Evolutionary conservation across 2,888 invertebrate genomes (phyloP).

Genomic region (Endotricha flammealis): DNA sequence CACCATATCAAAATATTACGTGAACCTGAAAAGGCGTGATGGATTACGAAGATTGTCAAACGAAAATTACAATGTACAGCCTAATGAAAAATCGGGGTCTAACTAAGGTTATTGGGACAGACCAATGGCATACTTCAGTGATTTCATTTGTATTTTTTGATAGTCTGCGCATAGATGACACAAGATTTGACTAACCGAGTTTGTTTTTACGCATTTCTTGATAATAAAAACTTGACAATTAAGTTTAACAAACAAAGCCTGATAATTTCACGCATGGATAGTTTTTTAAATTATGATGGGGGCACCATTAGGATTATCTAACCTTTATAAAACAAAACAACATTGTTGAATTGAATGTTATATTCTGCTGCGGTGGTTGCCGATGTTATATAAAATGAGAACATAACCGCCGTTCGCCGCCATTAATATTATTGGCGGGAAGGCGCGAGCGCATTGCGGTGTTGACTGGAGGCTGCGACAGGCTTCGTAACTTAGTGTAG

Average conservation of each 20-base stretch:
- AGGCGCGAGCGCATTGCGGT: slow-evolving; percentile 54
- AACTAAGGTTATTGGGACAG: slow-evolving; percentile 15
- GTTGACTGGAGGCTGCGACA: slow-evolving; percentile 34
- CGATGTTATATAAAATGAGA: slow-evolving; percentile 64
- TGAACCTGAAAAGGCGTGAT: no score
- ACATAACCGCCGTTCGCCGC: slow-evolving; percentile 47
- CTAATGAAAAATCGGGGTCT: not conserved
- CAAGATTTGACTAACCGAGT: slow-evolving; percentile 18
- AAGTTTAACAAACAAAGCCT: slow-evolving; percentile 27
- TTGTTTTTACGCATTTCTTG: slow-evolving; percentile 22
- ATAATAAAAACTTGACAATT: slow-evolving; percentile 20
- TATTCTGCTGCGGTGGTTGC: slow-evolving; percentile 48
- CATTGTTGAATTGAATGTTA: slow-evolving; percentile 48
- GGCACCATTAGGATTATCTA: slow-evolving; percentile 56
- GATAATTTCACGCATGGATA: slow-evolving; percentile 50
- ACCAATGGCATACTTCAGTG: slow-evolving; percentile 19
- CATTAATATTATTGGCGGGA: slow-evolving; percentile 48
- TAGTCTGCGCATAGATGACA: slow-evolving; percentile 13
- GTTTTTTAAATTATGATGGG: slow-evolving; percentile 43
- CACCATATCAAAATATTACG: no score
- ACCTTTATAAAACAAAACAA: slow-evolving; percentile 58
- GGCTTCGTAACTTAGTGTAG: slow-evolving; percentile 29
- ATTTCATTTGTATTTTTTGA: slow-evolving; percentile 25
- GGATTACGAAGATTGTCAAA: no score
- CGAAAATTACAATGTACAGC: not conserved